Base-by-base conservation (phyloP, 2,113 vertebrate genomes). In the Rana temporaria region DNA sequence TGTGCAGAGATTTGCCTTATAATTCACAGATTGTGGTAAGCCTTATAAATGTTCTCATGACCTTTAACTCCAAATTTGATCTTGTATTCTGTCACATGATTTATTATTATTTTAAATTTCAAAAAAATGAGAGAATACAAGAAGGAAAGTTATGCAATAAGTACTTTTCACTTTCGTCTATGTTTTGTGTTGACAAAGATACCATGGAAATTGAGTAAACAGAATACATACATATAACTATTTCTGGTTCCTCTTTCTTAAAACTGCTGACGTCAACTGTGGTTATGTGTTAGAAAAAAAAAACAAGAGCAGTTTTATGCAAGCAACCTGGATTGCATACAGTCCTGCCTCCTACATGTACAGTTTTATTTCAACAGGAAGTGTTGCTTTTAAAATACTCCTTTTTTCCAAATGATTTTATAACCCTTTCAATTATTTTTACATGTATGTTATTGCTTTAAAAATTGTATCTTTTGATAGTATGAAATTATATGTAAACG, bases 211-310 rank as follows among this genome's bases (percentile, higher is more conserved):
- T 52, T 22, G 30, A 42, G 30, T 64, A 82, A 74, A 82, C 63
- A 82, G 70, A 34, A 74, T 8, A 56, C 20, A 59, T 60, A 18
- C 32, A 2, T 26, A 19, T 34, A 65, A 38, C 70, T 66, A 22
- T 74, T 24, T 74, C 62, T 73, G 20, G 48, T 82, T 75, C 80
- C 80, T 82, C 53, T 71, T 82, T 73, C 15, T 34, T 4, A 56
- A 1, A 9, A 55, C 26, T 73, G 19, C 60, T 67, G 70, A 75
- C 53, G 80, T 66, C 24, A 74, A 63, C 60, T 67, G 62, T 75
- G 80, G 70, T 75, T 53, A 66, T n/a, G n/a, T 16, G 24, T 60
- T 55, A 73, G 70, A 67, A 82, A 20, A 67, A 82, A 20, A 65
- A 38, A 74, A 62, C 70, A 60, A 53, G 38, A 73, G n/a, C 22